phyloP scores from a whole-genome alignment of 2,113 vertebrate genomes.

The Atherinomorus stipes region DNA sequence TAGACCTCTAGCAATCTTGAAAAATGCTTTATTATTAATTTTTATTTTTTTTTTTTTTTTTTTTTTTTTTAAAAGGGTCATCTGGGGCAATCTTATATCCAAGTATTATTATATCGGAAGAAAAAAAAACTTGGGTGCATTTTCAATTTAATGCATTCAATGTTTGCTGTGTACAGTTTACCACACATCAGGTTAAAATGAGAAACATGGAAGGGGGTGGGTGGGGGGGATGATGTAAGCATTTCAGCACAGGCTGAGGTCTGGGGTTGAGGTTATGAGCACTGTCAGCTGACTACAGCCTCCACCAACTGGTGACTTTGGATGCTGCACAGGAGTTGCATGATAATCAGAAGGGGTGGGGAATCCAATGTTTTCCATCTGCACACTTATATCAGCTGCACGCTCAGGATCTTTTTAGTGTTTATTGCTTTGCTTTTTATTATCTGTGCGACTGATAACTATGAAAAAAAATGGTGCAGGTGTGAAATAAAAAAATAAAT shows the following conservation, averaged over 20 bases:
- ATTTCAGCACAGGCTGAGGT: constrained; percentile 68
- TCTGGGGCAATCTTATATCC: neutral
- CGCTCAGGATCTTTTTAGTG: neutral
- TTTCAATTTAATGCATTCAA: constrained; percentile 7
- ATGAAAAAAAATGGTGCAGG: neutral
- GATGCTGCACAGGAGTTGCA: constrained; percentile 40
- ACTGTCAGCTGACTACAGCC: constrained; percentile 62
- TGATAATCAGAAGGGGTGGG: constrained; percentile 2
- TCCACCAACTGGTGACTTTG: constrained; percentile 61
- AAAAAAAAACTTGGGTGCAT: neutral
- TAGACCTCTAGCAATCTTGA: neutral
- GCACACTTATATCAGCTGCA: constrained; percentile 4
- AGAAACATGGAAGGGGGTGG: neutral
- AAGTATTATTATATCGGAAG: neutral
- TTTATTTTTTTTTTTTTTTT: no score
- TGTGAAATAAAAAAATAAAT: neutral
- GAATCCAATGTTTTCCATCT: constrained; percentile 12
- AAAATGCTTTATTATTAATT: neutral
- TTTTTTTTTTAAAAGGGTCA: no score
- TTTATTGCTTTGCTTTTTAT: neutral
- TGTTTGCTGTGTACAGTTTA: constrained; percentile 19
- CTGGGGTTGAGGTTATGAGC: constrained; percentile 65
- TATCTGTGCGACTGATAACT: neutral
- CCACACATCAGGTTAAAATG: constrained; percentile 20
- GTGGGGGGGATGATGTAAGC: constrained; percentile 61